phyloP scores from a whole-genome alignment of 2,888 invertebrate genomes.

The Sphaerophoria taeniata region DNA sequence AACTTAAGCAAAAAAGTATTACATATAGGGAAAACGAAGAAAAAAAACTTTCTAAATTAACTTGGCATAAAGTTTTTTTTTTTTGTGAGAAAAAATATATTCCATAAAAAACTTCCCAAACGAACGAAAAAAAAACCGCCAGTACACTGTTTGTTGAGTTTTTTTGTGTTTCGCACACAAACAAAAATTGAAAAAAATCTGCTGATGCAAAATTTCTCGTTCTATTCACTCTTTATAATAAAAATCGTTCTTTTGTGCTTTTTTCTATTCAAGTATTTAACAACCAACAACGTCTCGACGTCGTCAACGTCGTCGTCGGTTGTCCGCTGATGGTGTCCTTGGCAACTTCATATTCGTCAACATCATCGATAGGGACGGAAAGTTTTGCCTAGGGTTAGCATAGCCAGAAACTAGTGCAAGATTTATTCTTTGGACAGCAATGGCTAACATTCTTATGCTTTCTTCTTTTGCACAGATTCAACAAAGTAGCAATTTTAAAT shows the following conservation, averaged over 20 bases:
- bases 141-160: constrained; percentile 43
- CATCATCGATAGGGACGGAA: constrained; percentile 32
- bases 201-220: constrained; percentile 9
- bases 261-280: neutral
- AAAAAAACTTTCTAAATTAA: constrained; percentile 67
- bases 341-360: constrained; percentile 10
- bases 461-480: too few relatives aligned
- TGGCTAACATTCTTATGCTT: constrained; percentile 44
- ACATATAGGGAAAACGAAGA: neutral
- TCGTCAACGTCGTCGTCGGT: neutral
- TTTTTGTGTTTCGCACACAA: neutral
- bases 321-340: neutral
- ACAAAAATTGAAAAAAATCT: constrained; percentile 2
- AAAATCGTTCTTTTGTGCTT: neutral
- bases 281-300: neutral
- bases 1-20: constrained; percentile 27
- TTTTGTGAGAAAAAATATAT: neutral
- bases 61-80: constrained; percentile 38
- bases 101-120: constrained; percentile 21
- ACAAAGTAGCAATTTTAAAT: too few relatives aligned
- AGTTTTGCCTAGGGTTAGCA: constrained; percentile 58
- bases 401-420: constrained; percentile 45
- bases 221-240: neutral
- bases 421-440: constrained; percentile 40
- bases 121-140: constrained; percentile 5